phyloP scores from a whole-genome alignment of 2,888 invertebrate genomes.

The Drosophila multiciliata region DNA sequence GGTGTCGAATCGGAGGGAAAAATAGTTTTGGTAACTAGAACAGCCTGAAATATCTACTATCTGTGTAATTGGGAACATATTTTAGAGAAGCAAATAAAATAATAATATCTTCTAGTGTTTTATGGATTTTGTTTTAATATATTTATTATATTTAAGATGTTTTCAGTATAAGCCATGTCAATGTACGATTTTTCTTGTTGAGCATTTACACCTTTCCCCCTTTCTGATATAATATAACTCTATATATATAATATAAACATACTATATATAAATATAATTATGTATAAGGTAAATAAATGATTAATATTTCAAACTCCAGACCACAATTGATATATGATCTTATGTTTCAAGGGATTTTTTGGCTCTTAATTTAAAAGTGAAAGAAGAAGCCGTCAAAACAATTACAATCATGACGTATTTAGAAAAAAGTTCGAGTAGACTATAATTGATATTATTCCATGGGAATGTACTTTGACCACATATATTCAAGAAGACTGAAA shows the following conservation, averaged over 20 bases:
- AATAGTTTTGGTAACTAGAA: conserved; percentile 33
- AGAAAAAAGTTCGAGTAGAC: not conserved
- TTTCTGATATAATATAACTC: not conserved
- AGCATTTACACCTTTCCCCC: not conserved
- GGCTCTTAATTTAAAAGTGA: not conserved
- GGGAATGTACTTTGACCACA: not conserved
- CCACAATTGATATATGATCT: not conserved
- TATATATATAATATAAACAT: not conserved
- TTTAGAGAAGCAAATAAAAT: not conserved
- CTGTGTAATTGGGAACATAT: not conserved
- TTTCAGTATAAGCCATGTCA: not conserved
- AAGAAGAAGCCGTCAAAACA: not conserved
- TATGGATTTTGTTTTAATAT: not conserved
- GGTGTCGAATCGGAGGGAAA: not conserved
- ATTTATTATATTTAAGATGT: not conserved
- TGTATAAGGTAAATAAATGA: not conserved
- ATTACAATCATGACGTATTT: not conserved
- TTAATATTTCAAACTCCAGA: not conserved
- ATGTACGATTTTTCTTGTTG: not conserved
- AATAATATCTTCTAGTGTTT: not conserved
- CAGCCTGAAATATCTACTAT: conserved; percentile 9
- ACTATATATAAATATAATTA: not conserved
- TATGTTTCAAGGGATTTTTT: not conserved
- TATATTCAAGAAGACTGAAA: not conserved
- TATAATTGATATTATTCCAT: not conserved